Percentiles rank a stretch among this genome's conserved stretches.
phyloP scores from a whole-genome alignment of 2,888 invertebrate species.

The Tillus elongatus region DNA sequence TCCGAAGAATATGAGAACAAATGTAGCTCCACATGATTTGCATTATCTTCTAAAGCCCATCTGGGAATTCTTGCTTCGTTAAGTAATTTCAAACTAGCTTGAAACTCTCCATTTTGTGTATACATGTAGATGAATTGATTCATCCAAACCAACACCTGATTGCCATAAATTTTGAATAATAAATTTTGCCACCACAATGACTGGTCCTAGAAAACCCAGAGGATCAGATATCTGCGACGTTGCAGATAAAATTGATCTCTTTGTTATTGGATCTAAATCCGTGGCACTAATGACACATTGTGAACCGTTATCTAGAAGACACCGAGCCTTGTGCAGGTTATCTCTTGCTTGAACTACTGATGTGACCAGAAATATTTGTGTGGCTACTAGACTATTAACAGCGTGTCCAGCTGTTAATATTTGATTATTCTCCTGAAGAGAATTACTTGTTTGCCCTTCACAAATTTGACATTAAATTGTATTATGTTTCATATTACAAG shows the following conservation, averaged over 20 bases:
- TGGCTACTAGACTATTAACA: no score
- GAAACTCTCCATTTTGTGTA: conserved; percentile 1
- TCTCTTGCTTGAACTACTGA: no score
- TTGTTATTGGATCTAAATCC: no score
- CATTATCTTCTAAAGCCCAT: background rate
- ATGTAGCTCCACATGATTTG: background rate
- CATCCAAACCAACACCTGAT: background rate
- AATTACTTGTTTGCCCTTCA: no score
- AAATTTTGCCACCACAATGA: background rate
- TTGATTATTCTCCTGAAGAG: no score
- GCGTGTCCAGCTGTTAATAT: no score
- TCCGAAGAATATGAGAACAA: background rate
- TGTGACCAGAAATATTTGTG: no score
- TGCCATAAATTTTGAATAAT: background rate
- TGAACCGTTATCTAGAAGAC: no score
- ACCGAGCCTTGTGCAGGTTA: no score
- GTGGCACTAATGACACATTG: no score
- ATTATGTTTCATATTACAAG: no score
- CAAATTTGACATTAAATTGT: no score
- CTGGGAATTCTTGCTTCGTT: background rate
- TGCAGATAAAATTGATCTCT: conserved; percentile 3
- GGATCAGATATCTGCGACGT: background rate
- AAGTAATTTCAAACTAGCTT: background rate
- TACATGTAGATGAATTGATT: background rate
- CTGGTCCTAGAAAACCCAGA: background rate